Evolutionary conservation across 2,888 invertebrate species (phyloP).

Genomic region (Vesta saturnalis): DNA sequence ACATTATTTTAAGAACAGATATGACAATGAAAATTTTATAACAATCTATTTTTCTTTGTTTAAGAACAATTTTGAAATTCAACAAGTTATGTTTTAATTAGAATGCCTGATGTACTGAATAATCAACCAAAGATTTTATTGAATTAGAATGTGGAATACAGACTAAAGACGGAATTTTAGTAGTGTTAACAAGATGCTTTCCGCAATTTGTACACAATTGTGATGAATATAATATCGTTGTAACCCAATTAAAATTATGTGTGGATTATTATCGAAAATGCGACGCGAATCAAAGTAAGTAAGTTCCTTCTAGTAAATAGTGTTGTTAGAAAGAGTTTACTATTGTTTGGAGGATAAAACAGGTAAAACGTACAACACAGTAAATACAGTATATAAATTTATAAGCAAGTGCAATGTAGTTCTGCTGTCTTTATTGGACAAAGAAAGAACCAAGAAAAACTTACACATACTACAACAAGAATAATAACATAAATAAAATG

Average conservation of each 20-base stretch:
- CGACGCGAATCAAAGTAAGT: not conserved
- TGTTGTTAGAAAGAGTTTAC: no score
- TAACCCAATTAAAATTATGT: constrained; percentile 1
- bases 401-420: no score
- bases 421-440: no score
- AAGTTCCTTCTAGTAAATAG: no score
- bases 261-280: constrained; percentile 5
- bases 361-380: no score
- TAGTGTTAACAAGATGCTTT: constrained; percentile 28
- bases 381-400: no score
- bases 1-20: constrained; percentile 33
- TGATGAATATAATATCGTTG: not conserved
- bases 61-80: constrained; percentile 23
- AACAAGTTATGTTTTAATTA: constrained; percentile 17
- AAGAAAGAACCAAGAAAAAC: no score
- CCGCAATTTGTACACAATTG: not conserved
- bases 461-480: no score
- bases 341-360: no score
- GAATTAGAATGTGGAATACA: constrained; percentile 11
- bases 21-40: constrained; percentile 35
- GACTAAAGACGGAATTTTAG: constrained; percentile 30
- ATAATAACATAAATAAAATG: no score
- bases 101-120: not conserved
- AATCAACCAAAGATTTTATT: constrained; percentile 19
- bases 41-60: constrained; percentile 32